Evolutionary conservation across 2,888 invertebrate genomes (phyloP).

Genomic region (Calameuta idolon): DNA sequence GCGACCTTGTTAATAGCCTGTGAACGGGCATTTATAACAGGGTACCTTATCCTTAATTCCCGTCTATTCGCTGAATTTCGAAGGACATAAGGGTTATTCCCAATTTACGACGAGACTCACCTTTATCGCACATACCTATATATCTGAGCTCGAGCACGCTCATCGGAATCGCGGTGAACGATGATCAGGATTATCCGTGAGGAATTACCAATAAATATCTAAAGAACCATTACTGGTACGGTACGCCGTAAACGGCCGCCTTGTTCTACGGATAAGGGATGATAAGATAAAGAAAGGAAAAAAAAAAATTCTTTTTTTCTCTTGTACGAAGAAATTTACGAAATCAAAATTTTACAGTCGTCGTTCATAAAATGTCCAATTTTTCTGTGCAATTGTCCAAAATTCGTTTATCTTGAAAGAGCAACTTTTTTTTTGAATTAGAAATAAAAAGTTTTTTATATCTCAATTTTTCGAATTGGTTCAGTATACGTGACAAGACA

Average conservation of each 20-base stretch:
- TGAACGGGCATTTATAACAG: not conserved
- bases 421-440: not conserved
- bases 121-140: not conserved
- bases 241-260: not conserved
- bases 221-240: not conserved
- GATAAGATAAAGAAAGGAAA: not conserved
- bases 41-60: not conserved
- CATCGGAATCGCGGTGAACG: not conserved
- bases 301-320: not conserved
- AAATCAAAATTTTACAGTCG: not conserved
- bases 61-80: not conserved
- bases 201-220: not conserved
- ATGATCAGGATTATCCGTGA: not conserved
- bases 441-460: not conserved
- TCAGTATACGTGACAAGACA: not conserved
- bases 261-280: not conserved
- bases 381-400: not conserved
- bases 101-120: not conserved
- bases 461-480: not conserved
- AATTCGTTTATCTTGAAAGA: not conserved
- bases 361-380: not conserved
- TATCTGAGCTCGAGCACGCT: not conserved
- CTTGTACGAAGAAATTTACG: not conserved
- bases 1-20: not conserved
- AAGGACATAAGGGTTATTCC: not conserved